Percentiles rank a stretch among this genome's conserved stretches.
Evolutionary conservation across 2,888 invertebrate species (phyloP).

Genomic region (Phorcus lineatus): DNA sequence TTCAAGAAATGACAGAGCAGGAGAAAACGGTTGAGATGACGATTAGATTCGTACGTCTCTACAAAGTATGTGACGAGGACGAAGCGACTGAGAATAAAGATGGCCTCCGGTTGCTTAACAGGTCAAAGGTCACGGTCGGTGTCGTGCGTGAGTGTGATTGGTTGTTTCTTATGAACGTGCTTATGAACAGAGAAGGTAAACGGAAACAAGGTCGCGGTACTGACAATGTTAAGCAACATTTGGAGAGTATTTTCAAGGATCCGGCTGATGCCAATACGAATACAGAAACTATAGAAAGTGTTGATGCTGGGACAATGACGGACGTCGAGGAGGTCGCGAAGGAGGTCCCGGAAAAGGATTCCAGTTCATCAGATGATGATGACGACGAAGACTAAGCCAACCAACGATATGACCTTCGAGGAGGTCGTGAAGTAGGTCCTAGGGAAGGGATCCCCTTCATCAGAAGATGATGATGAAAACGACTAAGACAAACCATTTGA

Average conservation of each 20-base stretch:
- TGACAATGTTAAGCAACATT: background rate
- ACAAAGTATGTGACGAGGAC: conserved; percentile 24
- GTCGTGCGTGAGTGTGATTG: conserved; percentile 33
- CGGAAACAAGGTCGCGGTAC: background rate
- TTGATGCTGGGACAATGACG: too few species aligned
- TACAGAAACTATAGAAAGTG: background rate
- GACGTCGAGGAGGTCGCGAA: too few species aligned
- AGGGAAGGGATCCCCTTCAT: too few species aligned
- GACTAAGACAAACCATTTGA: too few species aligned
- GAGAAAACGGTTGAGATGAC: conserved; percentile 25
- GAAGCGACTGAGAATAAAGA: conserved; percentile 32
- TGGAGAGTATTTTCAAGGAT: background rate
- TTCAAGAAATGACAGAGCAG: conserved; percentile 26
- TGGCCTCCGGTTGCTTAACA: conserved; percentile 26
- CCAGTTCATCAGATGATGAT: too few species aligned
- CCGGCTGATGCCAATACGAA: background rate
- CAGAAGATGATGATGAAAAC: too few species aligned
- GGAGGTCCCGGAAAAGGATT: too few species aligned
- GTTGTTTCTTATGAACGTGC: conserved; percentile 12
- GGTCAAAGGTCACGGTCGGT: conserved; percentile 28
- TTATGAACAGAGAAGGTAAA: background rate
- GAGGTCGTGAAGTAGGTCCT: too few species aligned
- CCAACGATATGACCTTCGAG: too few species aligned
- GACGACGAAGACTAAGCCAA: too few species aligned
- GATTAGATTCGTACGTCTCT: conserved; percentile 32